Conservation (phyloP, 2,888 invertebrate species). For the Timandra comae region DNA sequence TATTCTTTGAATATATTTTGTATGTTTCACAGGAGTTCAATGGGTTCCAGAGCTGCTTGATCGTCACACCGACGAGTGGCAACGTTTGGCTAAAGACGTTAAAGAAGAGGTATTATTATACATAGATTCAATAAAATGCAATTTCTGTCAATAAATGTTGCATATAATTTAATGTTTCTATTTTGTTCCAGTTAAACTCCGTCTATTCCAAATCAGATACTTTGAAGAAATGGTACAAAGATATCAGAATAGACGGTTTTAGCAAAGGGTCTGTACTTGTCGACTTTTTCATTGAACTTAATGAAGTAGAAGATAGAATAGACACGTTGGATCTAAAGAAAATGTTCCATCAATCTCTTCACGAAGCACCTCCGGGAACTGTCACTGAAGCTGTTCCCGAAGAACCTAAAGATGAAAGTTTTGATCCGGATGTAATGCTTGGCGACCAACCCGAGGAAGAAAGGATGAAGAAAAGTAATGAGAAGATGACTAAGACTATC, state of each 20-base stretch:
- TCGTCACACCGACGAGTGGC: constrained; percentile 92
- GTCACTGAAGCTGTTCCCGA: constrained; percentile 53
- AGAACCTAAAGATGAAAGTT: constrained; percentile 28
- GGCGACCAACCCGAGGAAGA: constrained; percentile 71
- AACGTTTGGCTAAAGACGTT: constrained; percentile 86
- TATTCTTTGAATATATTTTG: neutral
- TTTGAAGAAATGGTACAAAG: constrained; percentile 88
- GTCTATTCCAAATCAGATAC: constrained; percentile 86
- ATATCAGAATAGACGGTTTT: constrained; percentile 91
- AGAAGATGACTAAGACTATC: constrained; percentile 71
- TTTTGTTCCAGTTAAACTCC: constrained; percentile 83
- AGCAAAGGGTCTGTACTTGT: constrained; percentile 92
- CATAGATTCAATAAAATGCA: constrained; percentile 4
- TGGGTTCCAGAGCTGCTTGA: constrained; percentile 93
- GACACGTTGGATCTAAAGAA: constrained; percentile 84
- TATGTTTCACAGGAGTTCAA: constrained; percentile 71
- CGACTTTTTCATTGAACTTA: constrained; percentile 90
- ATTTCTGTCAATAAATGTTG: neutral
- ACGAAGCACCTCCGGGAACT: constrained; percentile 69
- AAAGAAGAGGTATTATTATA: constrained; percentile 81
- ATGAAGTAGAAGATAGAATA: constrained; percentile 82
- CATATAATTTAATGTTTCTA: constrained; percentile 1
- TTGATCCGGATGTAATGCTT: constrained; percentile 63
- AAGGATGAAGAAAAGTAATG: constrained; percentile 62
- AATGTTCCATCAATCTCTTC: constrained; percentile 80